A percentile compares a stretch with the other conserved stretches of the same genome.
phyloP scores from a whole-genome alignment of 2,113 vertebrate species.

The Megaceryle maxima region DNA sequence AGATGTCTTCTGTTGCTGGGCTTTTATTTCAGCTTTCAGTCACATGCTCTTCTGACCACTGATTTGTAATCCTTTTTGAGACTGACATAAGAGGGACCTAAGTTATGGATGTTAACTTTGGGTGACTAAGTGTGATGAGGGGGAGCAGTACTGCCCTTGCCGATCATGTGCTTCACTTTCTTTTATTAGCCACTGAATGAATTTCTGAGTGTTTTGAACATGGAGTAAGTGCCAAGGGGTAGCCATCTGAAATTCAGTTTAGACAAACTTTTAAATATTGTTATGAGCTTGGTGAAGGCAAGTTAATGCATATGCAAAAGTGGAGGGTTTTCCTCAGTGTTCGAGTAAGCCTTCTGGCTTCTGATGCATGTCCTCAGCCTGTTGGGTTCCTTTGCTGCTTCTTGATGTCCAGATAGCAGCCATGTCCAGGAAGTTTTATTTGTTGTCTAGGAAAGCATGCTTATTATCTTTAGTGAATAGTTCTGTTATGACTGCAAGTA shows the following conservation, averaged over 20 bases:
- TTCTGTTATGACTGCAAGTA: background rate
- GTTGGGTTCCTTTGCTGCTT: background rate
- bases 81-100: background rate
- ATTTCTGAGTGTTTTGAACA: background rate
- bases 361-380: accelerated
- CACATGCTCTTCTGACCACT: background rate
- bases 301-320: background rate
- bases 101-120: background rate
- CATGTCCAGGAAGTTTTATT: background rate
- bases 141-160: background rate
- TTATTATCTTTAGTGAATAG: background rate
- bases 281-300: background rate
- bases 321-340: background rate
- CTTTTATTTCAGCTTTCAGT: background rate
- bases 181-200: background rate
- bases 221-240: background rate
- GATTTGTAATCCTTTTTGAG: background rate
- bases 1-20: background rate
- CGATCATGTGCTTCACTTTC: background rate
- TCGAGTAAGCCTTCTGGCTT: background rate
- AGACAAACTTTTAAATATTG: background rate
- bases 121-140: background rate
- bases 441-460: accelerated
- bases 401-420: background rate
- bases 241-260: background rate